These are phyloP conservation scores for Potorous gilbertii DNA, from an alignment of 2,797 vertebrate genomes.

Conservation along the genomic window DNA sequence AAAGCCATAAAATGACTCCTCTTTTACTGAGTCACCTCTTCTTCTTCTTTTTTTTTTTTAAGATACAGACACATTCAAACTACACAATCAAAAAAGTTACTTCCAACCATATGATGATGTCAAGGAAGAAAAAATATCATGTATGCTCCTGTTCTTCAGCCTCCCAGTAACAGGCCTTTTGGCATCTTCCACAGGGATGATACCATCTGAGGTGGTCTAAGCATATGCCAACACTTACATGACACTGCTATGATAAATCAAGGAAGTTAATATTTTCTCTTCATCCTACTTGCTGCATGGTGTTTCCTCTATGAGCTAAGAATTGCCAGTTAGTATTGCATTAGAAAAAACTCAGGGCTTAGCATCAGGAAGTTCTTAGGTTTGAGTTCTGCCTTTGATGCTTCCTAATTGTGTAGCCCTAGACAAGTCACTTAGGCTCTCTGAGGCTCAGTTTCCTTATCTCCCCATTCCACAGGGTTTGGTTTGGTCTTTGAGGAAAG, in stretches of 20 bases:
- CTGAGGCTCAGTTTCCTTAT: neutral
- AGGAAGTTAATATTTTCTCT: neutral
- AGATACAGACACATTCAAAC: neutral
- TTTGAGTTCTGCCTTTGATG: neutral
- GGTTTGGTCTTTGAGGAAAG: neutral
- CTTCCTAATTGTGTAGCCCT: neutral
- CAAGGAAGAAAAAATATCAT: neutral
- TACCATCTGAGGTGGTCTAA: neutral
- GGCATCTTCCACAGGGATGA: neutral
- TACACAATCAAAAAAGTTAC: neutral
- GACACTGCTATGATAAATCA: neutral
- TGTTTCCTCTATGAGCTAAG: neutral
- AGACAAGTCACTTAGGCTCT: neutral
- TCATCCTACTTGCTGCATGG: neutral
- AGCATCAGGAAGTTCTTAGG: neutral
- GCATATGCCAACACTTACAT: neutral
- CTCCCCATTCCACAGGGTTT: neutral
- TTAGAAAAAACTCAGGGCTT: neutral
- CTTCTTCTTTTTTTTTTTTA: neutral
- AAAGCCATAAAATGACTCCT: neutral
- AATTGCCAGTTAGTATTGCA: neutral
- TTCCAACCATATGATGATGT: neutral
- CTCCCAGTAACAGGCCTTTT: neutral
- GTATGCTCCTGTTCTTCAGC: neutral
- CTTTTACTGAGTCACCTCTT: neutral